A percentile compares a stretch with the other conserved stretches of the same genome.
Conservation (phyloP, 2,113 vertebrate genomes). For the Azemiops feae region DNA sequence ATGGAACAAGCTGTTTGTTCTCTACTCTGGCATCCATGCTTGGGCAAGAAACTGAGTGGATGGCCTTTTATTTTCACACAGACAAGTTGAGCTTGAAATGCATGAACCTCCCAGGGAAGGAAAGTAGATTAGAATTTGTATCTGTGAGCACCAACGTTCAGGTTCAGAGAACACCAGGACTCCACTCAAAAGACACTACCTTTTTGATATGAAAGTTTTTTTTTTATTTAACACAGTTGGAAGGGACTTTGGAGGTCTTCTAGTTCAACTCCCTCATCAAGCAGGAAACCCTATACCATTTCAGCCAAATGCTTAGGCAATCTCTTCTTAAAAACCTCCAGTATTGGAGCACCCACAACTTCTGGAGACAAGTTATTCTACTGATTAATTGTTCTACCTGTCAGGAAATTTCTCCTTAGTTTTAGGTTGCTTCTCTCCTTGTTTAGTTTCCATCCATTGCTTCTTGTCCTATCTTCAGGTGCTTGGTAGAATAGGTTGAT, state of each 20-base stretch:
- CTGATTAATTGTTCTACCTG: background rate
- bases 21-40: background rate
- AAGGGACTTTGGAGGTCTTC: background rate
- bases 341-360: background rate
- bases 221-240: background rate
- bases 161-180: background rate
- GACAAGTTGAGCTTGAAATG: constrained; percentile 12
- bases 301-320: background rate
- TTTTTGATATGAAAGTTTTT: background rate
- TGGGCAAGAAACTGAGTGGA: constrained; percentile 21
- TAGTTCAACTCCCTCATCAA: background rate
- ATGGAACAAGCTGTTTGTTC: constrained; percentile 16
- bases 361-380: background rate
- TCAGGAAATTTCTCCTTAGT: background rate
- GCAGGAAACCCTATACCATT: background rate
- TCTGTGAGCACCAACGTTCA: background rate
- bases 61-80: background rate
- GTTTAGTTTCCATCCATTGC: background rate
- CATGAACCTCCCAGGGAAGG: background rate
- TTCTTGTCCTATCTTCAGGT: background rate
- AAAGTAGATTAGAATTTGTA: background rate
- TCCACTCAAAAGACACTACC: background rate
- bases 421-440: background rate
- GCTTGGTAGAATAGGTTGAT: background rate
- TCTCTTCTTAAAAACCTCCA: background rate